Base-by-base conservation (phyloP, 2,888 invertebrate species). In the Caenorhabditis virilis region DNA sequence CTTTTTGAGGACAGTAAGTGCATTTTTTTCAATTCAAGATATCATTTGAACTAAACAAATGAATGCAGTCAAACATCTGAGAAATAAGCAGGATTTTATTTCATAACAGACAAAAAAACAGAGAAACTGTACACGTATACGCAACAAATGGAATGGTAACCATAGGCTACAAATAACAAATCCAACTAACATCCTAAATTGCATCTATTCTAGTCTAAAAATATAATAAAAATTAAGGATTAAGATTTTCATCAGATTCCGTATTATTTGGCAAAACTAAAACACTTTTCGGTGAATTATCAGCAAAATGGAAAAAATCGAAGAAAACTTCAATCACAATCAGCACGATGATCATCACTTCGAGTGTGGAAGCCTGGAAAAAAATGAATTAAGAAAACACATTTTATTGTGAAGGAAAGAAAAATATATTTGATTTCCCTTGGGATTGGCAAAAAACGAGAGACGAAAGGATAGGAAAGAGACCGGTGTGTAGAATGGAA, bases 331-430 rank as follows among this genome's bases (percentile, higher is more conserved):
- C 95, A 0, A 95, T 91, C 88, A 93, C 89, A 85, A 97, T 97
- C 36, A 97, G 88, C 22, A 91, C 87, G 65, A 97, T 97, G 72
- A 97, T 94, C 91, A 95, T 94, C 93, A 93, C 93, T 85, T 97
- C 97, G 0, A 97, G 87, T 0, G 93, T 88, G 13, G 92, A 89
- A 84, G 95, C 75, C 76, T 76, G 57, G 13, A 61, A 54, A 38
- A n/a, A n/a, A n/a, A n/a, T n/a, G n/a, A n/a, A n/a, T n/a, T n/a
- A n/a, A n/a, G n/a, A n/a, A n/a, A n/a, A n/a, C n/a, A n/a, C n/a
- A n/a, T n/a, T n/a, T n/a, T n/a, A n/a, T n/a, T n/a, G n/a, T n/a
- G n/a, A n/a, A n/a, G n/a, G n/a, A n/a, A n/a, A n/a, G n/a, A n/a
- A n/a, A n/a, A n/a, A n/a, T n/a, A n/a, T n/a, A n/a, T n/a, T n/a